phyloP scores from a whole-genome alignment of 1,140 invertebrate species.

The Microvelia longipes region DNA sequence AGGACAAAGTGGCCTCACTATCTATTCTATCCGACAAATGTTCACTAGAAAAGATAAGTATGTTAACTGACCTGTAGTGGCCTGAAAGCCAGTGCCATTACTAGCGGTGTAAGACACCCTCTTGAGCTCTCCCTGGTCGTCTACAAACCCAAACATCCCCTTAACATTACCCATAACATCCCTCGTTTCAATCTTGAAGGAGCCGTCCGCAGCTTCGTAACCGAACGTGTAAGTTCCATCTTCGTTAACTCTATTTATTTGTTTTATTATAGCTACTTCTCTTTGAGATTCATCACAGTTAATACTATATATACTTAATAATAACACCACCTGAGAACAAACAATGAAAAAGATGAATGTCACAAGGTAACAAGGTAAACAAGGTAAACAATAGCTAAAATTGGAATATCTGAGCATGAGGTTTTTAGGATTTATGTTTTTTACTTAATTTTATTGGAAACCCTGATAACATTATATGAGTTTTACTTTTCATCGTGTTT shows the following conservation, averaged over 20 bases:
- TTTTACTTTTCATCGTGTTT: no score
- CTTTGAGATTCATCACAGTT: conserved; percentile 22
- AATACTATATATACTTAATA: not conserved
- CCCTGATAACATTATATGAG: not conserved
- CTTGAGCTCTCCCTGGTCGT: conserved; percentile 62
- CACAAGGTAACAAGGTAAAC: not conserved
- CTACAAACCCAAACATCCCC: conserved; percentile 72
- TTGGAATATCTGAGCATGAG: not conserved
- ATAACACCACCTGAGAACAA: not conserved
- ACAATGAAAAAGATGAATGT: not conserved
- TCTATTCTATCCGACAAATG: no score
- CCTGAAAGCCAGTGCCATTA: conserved; percentile 38
- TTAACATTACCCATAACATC: conserved; percentile 66
- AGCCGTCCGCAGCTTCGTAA: conserved; percentile 68
- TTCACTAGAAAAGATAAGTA: no score
- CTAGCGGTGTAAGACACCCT: conserved; percentile 61
- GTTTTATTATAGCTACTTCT: conserved; percentile 47
- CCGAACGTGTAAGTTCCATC: conserved; percentile 74
- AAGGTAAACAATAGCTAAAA: not conserved
- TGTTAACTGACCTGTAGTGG: conserved; percentile 20
- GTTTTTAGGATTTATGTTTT: not conserved
- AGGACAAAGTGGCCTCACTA: no score
- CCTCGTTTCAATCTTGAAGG: conserved; percentile 68
- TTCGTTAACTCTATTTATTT: conserved; percentile 62
- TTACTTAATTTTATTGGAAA: not conserved